Evolutionary conservation across 2,113 vertebrate genomes (phyloP).

Genomic region (Scomber scombrus): DNA sequence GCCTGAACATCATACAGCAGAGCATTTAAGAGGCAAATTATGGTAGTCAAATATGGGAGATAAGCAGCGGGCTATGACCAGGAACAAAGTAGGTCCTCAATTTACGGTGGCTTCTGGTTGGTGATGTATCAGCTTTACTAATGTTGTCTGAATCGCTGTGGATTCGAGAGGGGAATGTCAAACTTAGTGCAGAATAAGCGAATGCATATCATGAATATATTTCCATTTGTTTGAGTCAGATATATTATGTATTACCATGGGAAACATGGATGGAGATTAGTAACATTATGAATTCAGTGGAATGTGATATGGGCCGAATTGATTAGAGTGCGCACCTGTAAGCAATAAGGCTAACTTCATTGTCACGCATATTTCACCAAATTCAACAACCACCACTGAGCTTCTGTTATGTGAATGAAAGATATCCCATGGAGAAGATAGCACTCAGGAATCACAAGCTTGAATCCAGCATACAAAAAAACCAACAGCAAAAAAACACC

Average conservation of each 20-base stretch:
- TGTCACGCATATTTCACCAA: constrained; percentile 34
- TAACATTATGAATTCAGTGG: constrained; percentile 34
- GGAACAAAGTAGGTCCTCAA: constrained; percentile 50
- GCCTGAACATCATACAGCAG: constrained; percentile 37
- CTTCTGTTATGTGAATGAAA: constrained; percentile 9
- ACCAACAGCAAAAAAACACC: constrained; percentile 4
- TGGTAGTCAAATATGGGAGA: constrained; percentile 69
- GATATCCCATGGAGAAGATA: constrained; percentile 44
- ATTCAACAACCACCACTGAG: constrained; percentile 25
- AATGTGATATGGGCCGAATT: constrained; percentile 28
- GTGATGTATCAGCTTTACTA: constrained; percentile 36
- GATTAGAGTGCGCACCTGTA: constrained; percentile 20
- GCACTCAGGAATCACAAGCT: constrained; percentile 49
- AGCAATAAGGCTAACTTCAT: constrained; percentile 37
- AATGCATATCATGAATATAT: constrained; percentile 70
- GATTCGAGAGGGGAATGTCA: constrained; percentile 50
- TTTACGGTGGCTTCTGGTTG: constrained; percentile 42
- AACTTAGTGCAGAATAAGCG: constrained; percentile 62
- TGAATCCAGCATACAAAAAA: constrained; percentile 33
- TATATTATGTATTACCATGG: constrained; percentile 54
- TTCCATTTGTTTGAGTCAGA: constrained; percentile 63
- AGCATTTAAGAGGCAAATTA: constrained; percentile 74
- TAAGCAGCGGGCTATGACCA: constrained; percentile 68
- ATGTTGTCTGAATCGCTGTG: constrained; percentile 44
- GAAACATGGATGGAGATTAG: constrained; percentile 56